Evolutionary conservation across 2,113 vertebrate genomes (phyloP).

Genomic region (Osmerus mordax): DNA sequence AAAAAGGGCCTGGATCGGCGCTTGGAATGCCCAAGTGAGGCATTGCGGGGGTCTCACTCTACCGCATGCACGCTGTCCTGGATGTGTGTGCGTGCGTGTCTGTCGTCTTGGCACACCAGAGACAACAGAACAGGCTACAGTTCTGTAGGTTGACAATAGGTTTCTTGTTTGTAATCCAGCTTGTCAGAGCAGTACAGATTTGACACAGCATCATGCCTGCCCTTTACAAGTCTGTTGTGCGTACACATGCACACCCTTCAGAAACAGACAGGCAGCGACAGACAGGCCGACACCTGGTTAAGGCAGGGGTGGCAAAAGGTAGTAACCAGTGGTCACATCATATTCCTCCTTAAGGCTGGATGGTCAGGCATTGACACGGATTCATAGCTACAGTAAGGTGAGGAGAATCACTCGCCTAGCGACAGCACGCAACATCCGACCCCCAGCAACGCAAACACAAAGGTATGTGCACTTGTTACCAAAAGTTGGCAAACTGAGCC

Average conservation of each 20-base stretch:
- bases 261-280: too few relatives aligned
- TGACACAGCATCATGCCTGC: too few relatives aligned
- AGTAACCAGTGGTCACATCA: slow-evolving; percentile 25
- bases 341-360: slow-evolving; percentile 26
- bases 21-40: slow-evolving; percentile 19
- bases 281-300: too few relatives aligned
- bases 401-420: slow-evolving; percentile 18
- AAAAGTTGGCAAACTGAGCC: neutral
- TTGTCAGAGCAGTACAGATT: too few relatives aligned
- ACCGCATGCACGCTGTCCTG: neutral
- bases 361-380: slow-evolving; percentile 37
- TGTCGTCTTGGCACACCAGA: too few relatives aligned
- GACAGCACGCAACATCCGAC: neutral
- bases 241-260: neutral
- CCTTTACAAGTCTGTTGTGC: too few relatives aligned
- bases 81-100: neutral
- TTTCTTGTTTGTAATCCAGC: too few relatives aligned
- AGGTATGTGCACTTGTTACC: neutral
- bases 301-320: slow-evolving; percentile 1
- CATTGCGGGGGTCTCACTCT: slow-evolving; percentile 25
- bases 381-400: slow-evolving; percentile 43
- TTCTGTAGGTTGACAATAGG: too few relatives aligned
- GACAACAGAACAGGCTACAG: too few relatives aligned
- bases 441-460: neutral
- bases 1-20: slow-evolving; percentile 36